Evolutionary conservation across 2,888 invertebrate species (phyloP).

Genomic region (Melipona bicolor): DNA sequence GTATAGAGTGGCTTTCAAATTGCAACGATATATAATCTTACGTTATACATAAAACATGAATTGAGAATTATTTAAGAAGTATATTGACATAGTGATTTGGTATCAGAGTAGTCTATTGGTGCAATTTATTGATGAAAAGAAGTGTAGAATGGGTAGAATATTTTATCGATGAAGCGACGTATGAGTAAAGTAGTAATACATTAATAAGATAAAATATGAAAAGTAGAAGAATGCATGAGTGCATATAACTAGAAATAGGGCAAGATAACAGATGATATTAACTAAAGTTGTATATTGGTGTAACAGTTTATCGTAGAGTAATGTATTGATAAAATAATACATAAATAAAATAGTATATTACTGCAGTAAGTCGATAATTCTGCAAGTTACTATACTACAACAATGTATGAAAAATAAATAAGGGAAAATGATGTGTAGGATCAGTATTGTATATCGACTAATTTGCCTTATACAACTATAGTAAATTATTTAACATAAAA

Average conservation of each 20-base stretch:
- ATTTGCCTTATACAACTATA: background rate
- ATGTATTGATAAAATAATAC: background rate
- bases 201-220: background rate
- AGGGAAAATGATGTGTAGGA: background rate
- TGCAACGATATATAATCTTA: background rate
- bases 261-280: background rate
- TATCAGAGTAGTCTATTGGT: background rate
- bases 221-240: too few relatives aligned
- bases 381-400: background rate
- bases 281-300: background rate
- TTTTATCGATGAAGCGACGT: background rate
- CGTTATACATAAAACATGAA: background rate
- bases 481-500: background rate
- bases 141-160: background rate
- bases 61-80: background rate
- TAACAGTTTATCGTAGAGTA: background rate
- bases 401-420: background rate
- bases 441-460: background rate
- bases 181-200: background rate
- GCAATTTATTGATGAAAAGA: too few relatives aligned
- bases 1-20: background rate
- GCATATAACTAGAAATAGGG: background rate
- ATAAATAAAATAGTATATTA: background rate
- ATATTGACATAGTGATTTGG: background rate
- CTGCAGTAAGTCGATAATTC: background rate